Conservation (phyloP, 92 coral and sea anemone genomes). For the Parazoanthus atlanticus region DNA sequence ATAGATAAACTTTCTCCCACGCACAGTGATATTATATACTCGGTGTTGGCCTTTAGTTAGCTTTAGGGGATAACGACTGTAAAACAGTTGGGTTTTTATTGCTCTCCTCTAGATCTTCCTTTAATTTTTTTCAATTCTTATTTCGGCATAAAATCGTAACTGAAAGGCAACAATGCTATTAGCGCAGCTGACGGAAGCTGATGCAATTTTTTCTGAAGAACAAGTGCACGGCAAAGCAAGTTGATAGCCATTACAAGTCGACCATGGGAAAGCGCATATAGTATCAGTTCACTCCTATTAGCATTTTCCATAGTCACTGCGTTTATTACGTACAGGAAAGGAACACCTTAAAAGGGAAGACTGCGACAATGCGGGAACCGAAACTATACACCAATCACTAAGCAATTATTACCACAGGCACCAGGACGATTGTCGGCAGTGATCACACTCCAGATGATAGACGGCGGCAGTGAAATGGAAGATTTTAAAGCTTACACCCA, state of each 20-base stretch:
- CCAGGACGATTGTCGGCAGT: too few species aligned
- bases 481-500: not conserved
- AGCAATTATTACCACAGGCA: not conserved
- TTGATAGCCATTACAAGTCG: not conserved
- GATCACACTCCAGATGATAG: not conserved
- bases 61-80: too few species aligned
- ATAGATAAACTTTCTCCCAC: too few species aligned
- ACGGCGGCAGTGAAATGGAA: slow-evolving; percentile 1
- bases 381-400: not conserved
- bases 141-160: too few species aligned
- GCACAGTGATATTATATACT: too few species aligned
- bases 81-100: too few species aligned
- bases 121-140: too few species aligned
- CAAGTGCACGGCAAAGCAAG: not conserved
- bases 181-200: too few species aligned
- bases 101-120: too few species aligned
- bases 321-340: slow-evolving; percentile 31
- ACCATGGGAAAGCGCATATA: not conserved
- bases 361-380: not conserved
- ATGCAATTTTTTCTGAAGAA: too few species aligned
- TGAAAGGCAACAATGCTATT: too few species aligned
- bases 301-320: not conserved
- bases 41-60: too few species aligned
- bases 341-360: not conserved
- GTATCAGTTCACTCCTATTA: not conserved